These are phyloP conservation scores for Grapholita molesta DNA, from an alignment of 1,140 invertebrate genomes.

Conservation along the genomic window DNA sequence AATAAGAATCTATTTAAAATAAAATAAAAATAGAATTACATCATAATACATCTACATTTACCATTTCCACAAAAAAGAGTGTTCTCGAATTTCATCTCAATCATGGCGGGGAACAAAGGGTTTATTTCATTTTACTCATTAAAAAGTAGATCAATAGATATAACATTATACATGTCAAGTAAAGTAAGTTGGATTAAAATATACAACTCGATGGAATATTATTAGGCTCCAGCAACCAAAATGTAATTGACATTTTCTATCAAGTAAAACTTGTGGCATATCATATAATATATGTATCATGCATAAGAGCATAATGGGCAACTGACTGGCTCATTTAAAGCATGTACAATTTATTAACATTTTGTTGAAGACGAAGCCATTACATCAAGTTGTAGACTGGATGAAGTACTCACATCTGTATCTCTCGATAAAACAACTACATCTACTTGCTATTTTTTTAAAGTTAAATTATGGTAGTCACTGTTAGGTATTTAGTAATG, in stretches of 20 bases:
- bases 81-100: background rate
- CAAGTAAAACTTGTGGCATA: background rate
- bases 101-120: background rate
- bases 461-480: background rate
- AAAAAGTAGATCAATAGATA: background rate
- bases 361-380: background rate
- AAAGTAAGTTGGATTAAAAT: background rate
- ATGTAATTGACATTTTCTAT: background rate
- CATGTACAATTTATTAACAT: background rate
- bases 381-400: background rate
- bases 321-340: background rate
- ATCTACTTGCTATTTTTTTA: background rate
- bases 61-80: background rate
- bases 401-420: background rate
- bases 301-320: background rate
- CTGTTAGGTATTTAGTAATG: background rate
- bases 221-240: background rate
- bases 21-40: background rate
- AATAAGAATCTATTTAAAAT: slow-evolving; percentile 12
- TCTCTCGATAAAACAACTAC: background rate
- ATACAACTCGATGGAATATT: background rate
- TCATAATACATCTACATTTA: background rate
- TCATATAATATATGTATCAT: background rate
- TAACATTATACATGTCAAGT: background rate
- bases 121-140: slow-evolving; percentile 5